phyloP scores from a whole-genome alignment of 2,888 invertebrate species.

The Geophilus truncorum region DNA sequence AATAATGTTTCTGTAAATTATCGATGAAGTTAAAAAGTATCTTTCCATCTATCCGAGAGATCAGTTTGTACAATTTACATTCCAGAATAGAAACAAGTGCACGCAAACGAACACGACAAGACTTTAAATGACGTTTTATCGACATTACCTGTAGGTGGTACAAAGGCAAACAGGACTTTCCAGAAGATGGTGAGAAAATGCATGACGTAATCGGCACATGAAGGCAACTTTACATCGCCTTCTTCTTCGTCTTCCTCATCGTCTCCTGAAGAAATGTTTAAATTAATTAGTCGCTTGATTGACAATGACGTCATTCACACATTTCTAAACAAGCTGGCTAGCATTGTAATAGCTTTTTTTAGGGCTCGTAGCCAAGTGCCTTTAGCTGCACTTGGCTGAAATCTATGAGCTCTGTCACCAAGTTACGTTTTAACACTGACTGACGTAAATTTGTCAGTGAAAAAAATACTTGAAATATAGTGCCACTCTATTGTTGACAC shows the following conservation, averaged over 20 bases:
- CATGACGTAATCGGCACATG: slow-evolving; percentile 87
- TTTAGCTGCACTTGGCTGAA: not conserved
- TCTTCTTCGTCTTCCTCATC: slow-evolving; percentile 52
- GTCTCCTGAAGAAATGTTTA: slow-evolving; percentile 38
- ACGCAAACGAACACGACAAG: not conserved
- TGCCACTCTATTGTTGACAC: not conserved
- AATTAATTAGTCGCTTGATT: not conserved
- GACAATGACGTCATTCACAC: too few relatives aligned
- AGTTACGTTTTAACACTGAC: too few relatives aligned
- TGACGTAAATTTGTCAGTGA: not conserved
- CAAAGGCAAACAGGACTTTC: slow-evolving; percentile 96
- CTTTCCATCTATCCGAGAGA: not conserved
- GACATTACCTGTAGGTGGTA: slow-evolving; percentile 85
- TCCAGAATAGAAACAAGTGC: not conserved
- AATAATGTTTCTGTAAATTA: too few relatives aligned
- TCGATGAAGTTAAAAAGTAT: not conserved
- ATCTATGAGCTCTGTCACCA: too few relatives aligned
- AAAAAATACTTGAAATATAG: not conserved
- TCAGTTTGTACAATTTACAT: not conserved
- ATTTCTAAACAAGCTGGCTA: too few relatives aligned
- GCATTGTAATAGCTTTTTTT: not conserved
- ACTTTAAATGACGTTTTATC: not conserved
- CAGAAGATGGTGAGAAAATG: slow-evolving; percentile 95
- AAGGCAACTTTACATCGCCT: slow-evolving; percentile 63
- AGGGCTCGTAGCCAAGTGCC: not conserved